A percentile compares a stretch with the other conserved stretches of the same genome.
Evolutionary conservation across 2,888 invertebrate genomes (phyloP).

Genomic region (Hybos culiciformis): DNA sequence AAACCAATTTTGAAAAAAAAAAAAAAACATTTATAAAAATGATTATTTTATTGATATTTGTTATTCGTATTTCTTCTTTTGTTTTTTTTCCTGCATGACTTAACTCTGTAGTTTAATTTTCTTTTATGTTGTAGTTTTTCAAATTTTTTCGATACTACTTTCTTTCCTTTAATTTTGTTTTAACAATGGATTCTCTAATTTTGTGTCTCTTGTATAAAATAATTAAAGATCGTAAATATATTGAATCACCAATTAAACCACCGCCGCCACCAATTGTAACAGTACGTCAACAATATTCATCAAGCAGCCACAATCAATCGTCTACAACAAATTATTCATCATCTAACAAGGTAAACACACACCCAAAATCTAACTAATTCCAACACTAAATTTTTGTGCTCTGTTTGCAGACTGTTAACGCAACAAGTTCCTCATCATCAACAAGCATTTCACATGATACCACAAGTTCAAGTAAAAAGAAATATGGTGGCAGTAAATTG

Average conservation of each 20-base stretch:
- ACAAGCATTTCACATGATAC: constrained; percentile 20
- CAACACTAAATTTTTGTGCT: too few relatives aligned
- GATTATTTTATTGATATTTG: too few relatives aligned
- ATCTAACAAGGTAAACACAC: constrained; percentile 7
- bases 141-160: background rate
- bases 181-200: too few relatives aligned
- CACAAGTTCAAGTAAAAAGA: constrained; percentile 39
- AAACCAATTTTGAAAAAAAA: too few relatives aligned
- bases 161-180: background rate
- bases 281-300: constrained; percentile 38
- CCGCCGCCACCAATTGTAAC: constrained; percentile 58
- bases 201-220: too few relatives aligned
- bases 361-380: background rate
- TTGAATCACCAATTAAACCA: constrained; percentile 67
- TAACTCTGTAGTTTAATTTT: background rate
- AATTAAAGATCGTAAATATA: constrained; percentile 56
- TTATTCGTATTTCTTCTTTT: too few relatives aligned
- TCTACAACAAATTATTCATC: constrained; percentile 2
- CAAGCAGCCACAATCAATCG: constrained; percentile 11
- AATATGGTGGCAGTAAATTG: constrained; percentile 54
- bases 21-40: too few relatives aligned
- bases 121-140: too few relatives aligned
- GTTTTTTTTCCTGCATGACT: too few relatives aligned
- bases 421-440: constrained; percentile 24
- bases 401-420: constrained; percentile 17